Percentiles rank a stretch among this genome's conserved stretches.
Conservation (phyloP, 2,888 invertebrate species). For the Bugulina stolonifera region DNA sequence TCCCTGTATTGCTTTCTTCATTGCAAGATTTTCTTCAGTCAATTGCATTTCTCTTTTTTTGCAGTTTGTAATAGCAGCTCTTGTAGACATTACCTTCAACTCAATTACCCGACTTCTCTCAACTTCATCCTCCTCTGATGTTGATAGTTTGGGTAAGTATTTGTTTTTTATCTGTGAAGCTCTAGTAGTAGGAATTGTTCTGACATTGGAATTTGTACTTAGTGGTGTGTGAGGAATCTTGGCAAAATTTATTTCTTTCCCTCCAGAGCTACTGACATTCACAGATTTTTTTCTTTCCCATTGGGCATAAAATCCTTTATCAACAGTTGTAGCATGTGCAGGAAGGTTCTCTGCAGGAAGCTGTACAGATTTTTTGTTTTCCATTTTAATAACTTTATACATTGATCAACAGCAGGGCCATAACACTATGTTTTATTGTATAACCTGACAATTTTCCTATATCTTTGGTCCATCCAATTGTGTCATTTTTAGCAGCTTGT, state of each 20-base stretch:
- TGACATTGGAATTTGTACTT: not conserved
- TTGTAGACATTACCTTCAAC: constrained; percentile 31
- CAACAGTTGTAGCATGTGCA: not conserved
- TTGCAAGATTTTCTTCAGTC: constrained; percentile 38
- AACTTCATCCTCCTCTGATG: constrained; percentile 35
- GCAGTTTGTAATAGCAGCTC: not conserved
- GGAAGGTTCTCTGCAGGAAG: too few relatives aligned
- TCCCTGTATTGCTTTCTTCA: constrained; percentile 37
- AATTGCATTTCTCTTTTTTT: not conserved
- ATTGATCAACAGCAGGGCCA: too few relatives aligned
- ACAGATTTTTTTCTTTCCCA: not conserved
- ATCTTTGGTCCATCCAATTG: too few relatives aligned
- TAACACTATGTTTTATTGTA: too few relatives aligned
- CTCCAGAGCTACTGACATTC: not conserved
- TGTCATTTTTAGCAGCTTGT: too few relatives aligned
- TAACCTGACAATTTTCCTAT: too few relatives aligned
- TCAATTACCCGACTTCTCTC: constrained; percentile 41
- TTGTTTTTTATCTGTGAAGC: not conserved
- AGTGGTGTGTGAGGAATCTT: not conserved
- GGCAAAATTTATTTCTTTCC: not conserved
- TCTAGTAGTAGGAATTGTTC: not conserved
- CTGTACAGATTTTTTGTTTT: too few relatives aligned
- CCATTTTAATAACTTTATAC: too few relatives aligned
- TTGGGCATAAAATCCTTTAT: not conserved
- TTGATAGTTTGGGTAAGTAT: not conserved